phyloP scores from a whole-genome alignment of 1,140 invertebrate species.

The Eciton burchellii region DNA sequence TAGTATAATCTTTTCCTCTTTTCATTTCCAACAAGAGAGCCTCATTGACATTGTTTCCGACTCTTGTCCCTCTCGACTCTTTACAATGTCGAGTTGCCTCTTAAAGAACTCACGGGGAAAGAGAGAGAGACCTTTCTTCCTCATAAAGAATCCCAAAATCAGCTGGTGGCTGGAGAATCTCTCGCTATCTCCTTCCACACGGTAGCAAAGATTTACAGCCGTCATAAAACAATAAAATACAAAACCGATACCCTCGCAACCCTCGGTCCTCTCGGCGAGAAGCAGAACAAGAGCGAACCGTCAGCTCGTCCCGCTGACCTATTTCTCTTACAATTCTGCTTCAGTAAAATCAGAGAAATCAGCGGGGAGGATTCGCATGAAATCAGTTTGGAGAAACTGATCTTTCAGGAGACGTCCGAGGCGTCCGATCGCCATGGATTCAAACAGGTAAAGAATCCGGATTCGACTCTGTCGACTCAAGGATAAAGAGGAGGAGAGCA shows the following conservation, averaged over 20 bases:
- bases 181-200: background rate
- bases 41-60: background rate
- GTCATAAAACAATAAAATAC: conserved; percentile 34
- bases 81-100: too few species aligned
- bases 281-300: background rate
- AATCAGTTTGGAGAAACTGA: background rate
- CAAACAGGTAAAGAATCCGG: too few species aligned
- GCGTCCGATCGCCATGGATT: too few species aligned
- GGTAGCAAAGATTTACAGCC: conserved; percentile 60
- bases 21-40: background rate
- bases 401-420: too few species aligned
- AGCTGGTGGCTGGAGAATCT: conserved; percentile 3
- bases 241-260: background rate
- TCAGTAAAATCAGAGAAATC: background rate
- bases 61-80: conserved; percentile 2
- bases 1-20: too few species aligned
- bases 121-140: background rate
- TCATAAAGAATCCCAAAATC: conserved; percentile 17
- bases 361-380: background rate
- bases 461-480: too few species aligned
- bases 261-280: background rate
- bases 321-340: background rate
- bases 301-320: conserved; percentile 22
- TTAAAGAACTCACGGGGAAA: conserved; percentile 20
- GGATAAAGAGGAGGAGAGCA: too few species aligned